Percentiles rank a stretch among this genome's conserved stretches.
These are phyloP conservation scores for Drosophila yooni DNA, from an alignment of 2,888 invertebrate genomes.

Conservation along the genomic window DNA sequence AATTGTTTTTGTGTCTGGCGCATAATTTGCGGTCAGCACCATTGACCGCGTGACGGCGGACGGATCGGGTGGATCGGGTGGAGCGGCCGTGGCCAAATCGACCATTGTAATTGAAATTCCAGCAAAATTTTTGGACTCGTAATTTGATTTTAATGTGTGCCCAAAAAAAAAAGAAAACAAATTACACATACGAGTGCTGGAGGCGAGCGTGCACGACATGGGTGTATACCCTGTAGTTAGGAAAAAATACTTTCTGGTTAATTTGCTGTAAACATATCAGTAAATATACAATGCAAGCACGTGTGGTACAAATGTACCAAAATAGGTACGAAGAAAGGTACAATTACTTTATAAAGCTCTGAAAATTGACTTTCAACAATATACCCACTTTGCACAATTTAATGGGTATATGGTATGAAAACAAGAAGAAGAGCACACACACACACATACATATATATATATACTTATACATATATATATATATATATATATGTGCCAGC, in stretches of 20 bases:
- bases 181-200: neutral
- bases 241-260: neutral
- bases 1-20: conserved; percentile 27
- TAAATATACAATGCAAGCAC: no score
- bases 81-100: conserved; percentile 19
- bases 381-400: neutral
- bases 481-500: neutral
- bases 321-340: neutral
- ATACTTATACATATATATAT: neutral
- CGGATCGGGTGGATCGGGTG: neutral
- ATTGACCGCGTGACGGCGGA: conserved; percentile 8
- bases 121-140: conserved; percentile 55
- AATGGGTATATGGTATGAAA: neutral
- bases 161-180: conserved; percentile 19
- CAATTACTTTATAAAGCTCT: neutral
- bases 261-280: neutral
- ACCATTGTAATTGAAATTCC: conserved; percentile 74
- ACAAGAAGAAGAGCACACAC: conserved; percentile 1
- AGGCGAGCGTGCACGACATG: neutral
- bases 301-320: conserved; percentile 6
- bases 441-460: neutral
- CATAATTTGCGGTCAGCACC: conserved; percentile 43
- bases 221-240: neutral
- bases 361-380: neutral
- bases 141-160: conserved; percentile 69